A percentile compares a stretch with the other conserved stretches of the same genome.
Conservation (phyloP, 2,113 vertebrate species). For the Siphamia tubifer region DNA sequence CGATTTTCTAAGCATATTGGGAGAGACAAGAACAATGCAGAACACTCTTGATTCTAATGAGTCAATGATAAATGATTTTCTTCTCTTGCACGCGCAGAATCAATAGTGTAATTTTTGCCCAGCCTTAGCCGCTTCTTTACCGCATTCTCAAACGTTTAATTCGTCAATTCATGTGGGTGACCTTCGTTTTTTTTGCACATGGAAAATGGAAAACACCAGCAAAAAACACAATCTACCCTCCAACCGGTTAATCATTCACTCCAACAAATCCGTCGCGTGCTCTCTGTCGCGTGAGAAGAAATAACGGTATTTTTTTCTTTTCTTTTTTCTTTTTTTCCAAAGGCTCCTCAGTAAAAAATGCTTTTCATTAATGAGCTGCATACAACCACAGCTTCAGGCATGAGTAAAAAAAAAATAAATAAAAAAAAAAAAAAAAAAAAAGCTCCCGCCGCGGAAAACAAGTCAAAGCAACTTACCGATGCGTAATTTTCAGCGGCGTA, state of each 20-base stretch:
- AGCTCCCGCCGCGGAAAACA: conserved; percentile 27
- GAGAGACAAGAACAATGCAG: neutral
- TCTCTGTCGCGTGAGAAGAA: neutral
- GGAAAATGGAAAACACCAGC: conserved; percentile 12
- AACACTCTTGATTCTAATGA: conserved; percentile 7
- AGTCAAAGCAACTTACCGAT: conserved; percentile 65
- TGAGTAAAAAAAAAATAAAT: too few species aligned
- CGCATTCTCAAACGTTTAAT: conserved; percentile 6
- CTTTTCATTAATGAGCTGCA: conserved; percentile 3
- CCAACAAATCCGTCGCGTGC: neutral
- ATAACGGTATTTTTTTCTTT: neutral
- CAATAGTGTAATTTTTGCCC: neutral
- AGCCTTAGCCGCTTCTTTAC: neutral
- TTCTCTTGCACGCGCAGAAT: neutral
- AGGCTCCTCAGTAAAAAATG: neutral
- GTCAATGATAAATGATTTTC: neutral
- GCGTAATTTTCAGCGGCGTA: conserved; percentile 42
- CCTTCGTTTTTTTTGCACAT: conserved; percentile 54
- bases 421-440: too few species aligned
- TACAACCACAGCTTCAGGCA: neutral
- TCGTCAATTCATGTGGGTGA: conserved; percentile 38
- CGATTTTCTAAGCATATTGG: neutral
- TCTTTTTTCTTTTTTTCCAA: too few species aligned
- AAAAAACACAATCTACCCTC: neutral
- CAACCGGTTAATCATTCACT: neutral